Conservation (phyloP, 2,797 vertebrate species). For the Poeciliopsis presidionis region DNA sequence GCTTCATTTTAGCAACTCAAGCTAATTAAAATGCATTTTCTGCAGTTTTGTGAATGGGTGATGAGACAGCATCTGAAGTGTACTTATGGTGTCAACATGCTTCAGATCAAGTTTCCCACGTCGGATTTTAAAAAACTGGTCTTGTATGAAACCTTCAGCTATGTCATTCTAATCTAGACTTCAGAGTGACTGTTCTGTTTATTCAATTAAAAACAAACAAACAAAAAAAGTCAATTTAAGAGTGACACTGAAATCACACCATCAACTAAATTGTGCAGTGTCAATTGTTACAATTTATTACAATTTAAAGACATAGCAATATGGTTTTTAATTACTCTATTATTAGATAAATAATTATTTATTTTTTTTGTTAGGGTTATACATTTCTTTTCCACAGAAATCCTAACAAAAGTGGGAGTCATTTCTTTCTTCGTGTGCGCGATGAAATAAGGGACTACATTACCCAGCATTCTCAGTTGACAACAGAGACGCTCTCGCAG, state of each 20-base stretch:
- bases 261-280: neutral
- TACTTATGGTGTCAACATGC: neutral
- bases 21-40: neutral
- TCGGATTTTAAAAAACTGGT: neutral
- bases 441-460: constrained; percentile 51
- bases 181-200: neutral
- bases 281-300: neutral
- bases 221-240: neutral
- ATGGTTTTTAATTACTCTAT: neutral
- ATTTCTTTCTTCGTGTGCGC: no score
- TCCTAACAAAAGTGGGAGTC: neutral
- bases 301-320: neutral
- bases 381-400: neutral
- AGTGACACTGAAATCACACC: neutral
- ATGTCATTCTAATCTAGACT: neutral
- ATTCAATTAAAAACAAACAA: neutral
- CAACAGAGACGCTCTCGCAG: constrained; percentile 30
- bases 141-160: neutral
- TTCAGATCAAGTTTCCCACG: neutral
- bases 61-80: neutral
- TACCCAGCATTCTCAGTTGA: constrained; percentile 68
- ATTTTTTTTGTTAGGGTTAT: neutral
- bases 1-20: neutral
- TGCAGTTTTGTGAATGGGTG: neutral
- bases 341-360: neutral